Evolutionary conservation across 2,113 vertebrate species (phyloP).

Genomic region (Galemys pyrenaicus): DNA sequence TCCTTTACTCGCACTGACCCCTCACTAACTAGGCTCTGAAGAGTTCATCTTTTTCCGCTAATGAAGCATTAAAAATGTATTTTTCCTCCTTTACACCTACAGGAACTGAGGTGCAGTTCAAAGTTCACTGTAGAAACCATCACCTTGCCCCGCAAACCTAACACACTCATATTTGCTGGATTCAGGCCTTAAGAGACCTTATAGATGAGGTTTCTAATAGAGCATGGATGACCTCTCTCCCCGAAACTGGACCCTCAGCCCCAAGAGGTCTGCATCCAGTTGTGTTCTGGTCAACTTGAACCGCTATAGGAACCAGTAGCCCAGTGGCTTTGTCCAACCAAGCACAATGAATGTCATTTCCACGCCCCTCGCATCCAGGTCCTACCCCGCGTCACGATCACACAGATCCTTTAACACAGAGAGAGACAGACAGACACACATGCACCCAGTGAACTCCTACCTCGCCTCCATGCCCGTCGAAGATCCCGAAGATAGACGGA

Average conservation of each 20-base stretch:
- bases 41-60: not conserved
- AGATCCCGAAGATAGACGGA: conserved; percentile 97
- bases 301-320: not conserved
- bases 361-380: not conserved
- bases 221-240: not conserved
- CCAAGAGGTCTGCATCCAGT: not conserved
- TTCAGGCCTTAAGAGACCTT: not conserved
- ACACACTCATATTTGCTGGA: not conserved
- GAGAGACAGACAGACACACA: not conserved
- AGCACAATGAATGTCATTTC: not conserved
- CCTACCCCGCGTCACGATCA: not conserved
- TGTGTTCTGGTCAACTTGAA: not conserved
- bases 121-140: not conserved
- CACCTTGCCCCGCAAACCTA: not conserved
- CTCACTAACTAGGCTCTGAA: not conserved
- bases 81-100: not conserved
- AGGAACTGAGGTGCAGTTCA: too few species aligned
- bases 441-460: conserved; percentile 85
- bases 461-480: conserved; percentile 98
- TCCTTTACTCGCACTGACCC: not conserved
- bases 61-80: not conserved
- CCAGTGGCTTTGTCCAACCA: not conserved
- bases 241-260: not conserved
- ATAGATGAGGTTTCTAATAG: not conserved
- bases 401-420: not conserved